phyloP scores from a whole-genome alignment of 2,888 invertebrate genomes.

The Hyles lineata region DNA sequence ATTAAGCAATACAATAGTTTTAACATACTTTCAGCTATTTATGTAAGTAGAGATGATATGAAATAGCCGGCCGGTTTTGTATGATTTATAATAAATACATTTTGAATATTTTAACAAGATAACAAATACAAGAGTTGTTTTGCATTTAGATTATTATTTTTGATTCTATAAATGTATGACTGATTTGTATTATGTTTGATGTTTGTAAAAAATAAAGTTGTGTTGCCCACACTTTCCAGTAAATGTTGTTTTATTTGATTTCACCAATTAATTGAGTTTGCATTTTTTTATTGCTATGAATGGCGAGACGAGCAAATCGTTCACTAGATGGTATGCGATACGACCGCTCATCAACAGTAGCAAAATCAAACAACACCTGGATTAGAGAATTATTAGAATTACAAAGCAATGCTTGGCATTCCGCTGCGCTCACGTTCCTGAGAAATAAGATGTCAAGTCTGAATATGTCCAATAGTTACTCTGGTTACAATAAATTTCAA shows the following conservation, averaged over 20 bases:
- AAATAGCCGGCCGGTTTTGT: constrained; percentile 13
- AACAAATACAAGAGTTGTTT: background rate
- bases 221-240: constrained; percentile 46
- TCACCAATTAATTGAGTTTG: constrained; percentile 18
- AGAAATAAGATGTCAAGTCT: too few species aligned
- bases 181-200: constrained; percentile 32
- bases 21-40: constrained; percentile 4
- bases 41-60: background rate
- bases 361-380: too few species aligned
- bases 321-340: too few species aligned
- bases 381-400: too few species aligned
- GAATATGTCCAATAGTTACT: too few species aligned
- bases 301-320: too few species aligned
- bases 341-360: too few species aligned
- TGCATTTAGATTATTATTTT: constrained; percentile 9
- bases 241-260: constrained; percentile 33
- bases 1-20: background rate
- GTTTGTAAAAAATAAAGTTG: constrained; percentile 41
- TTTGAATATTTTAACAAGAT: constrained; percentile 18
- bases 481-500: too few species aligned
- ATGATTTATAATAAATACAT: background rate
- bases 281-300: too few species aligned
- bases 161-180: constrained; percentile 24
- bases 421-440: too few species aligned
- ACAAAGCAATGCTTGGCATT: too few species aligned